phyloP scores from a whole-genome alignment of 2,797 vertebrate genomes.

The Morus bassanus region DNA sequence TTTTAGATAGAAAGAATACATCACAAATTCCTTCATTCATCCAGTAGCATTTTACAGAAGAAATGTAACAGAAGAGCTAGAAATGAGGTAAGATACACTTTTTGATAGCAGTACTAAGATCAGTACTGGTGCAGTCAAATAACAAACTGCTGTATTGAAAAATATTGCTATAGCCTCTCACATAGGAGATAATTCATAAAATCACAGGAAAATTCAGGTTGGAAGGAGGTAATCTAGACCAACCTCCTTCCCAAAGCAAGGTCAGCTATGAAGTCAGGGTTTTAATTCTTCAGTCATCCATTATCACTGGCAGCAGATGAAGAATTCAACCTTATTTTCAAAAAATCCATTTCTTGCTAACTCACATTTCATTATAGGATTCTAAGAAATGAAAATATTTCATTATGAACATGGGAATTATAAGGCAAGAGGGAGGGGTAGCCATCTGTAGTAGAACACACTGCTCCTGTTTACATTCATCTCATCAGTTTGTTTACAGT shows the following conservation, averaged over 20 bases:
- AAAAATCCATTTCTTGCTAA: not conserved
- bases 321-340: not conserved
- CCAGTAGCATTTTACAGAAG: not conserved
- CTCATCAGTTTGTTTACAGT: conserved; percentile 63
- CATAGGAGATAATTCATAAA: not conserved
- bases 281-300: not conserved
- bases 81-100: not conserved
- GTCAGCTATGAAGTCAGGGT: not conserved
- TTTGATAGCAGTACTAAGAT: not conserved
- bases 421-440: conserved; percentile 25
- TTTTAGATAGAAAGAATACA: not conserved
- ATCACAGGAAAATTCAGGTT: not conserved
- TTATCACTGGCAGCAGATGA: not conserved
- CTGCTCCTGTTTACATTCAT: conserved; percentile 53
- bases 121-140: not conserved
- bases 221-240: not conserved
- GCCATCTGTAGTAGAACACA: conserved; percentile 53
- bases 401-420: conserved; percentile 11
- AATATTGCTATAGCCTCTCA: not conserved
- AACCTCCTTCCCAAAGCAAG: not conserved
- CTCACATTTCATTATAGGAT: conserved; percentile 6
- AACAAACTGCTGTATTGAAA: not conserved
- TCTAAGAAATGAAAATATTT: conserved; percentile 28
- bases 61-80: not conserved
- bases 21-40: not conserved